A percentile compares a stretch with the other conserved stretches of the same genome.
Conservation (phyloP, 2,113 vertebrate genomes). For the Rhabdornis inornatus region DNA sequence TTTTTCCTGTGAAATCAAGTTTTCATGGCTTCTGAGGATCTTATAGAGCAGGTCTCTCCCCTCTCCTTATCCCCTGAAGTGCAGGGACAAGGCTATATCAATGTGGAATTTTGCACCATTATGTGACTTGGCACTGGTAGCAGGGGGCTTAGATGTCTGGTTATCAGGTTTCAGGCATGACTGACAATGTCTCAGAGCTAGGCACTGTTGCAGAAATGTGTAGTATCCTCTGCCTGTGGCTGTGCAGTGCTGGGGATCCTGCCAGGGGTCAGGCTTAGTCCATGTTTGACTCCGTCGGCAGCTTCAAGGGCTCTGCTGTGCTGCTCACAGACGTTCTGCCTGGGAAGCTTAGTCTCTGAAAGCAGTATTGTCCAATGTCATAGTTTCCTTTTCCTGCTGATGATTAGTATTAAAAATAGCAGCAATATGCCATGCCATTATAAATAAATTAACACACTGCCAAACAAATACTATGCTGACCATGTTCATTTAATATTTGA, state of each 20-base stretch:
- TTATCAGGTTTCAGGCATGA: background rate
- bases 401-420: background rate
- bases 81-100: background rate
- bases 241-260: background rate
- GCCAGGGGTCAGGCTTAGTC: background rate
- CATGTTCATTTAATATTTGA: background rate
- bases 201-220: background rate
- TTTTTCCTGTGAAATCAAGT: background rate
- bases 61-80: accelerated
- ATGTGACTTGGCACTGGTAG: accelerated
- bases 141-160: background rate
- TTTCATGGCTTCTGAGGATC: background rate
- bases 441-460: background rate
- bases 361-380: background rate
- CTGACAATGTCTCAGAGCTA: background rate
- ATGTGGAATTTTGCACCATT: background rate
- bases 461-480: background rate
- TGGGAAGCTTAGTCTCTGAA: background rate
- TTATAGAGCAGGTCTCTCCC: accelerated
- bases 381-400: background rate
- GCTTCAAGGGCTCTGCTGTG: background rate
- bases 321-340: background rate
- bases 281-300: accelerated
- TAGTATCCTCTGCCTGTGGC: background rate
- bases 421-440: background rate